These are phyloP conservation scores for Parnassius smintheus DNA, from an alignment of 2,888 invertebrate genomes.

Conservation along the genomic window DNA sequence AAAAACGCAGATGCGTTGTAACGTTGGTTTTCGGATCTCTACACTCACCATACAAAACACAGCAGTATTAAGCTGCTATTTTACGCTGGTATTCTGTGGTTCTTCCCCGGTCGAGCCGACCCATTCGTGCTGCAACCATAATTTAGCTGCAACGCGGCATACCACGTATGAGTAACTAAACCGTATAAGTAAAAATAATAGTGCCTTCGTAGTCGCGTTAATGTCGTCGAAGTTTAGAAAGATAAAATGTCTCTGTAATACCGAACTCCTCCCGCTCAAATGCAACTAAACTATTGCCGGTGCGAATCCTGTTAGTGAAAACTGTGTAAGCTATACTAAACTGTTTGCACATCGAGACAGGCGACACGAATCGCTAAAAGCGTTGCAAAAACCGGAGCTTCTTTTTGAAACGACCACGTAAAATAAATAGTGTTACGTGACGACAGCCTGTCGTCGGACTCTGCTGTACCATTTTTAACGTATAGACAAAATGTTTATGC, in stretches of 20 bases:
- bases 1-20: too few species aligned
- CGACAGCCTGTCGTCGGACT: slow-evolving; percentile 50
- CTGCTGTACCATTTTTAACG: background rate
- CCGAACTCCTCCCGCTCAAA: slow-evolving; percentile 18
- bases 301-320: slow-evolving; percentile 34
- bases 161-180: too few species aligned
- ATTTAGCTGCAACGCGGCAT: too few species aligned
- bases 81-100: too few species aligned
- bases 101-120: too few species aligned
- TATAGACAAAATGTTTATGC: background rate
- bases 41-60: too few species aligned
- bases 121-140: too few species aligned
- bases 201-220: too few species aligned
- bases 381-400: slow-evolving; percentile 48
- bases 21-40: too few species aligned
- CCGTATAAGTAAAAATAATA: too few species aligned
- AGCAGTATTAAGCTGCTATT: too few species aligned
- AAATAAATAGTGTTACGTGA: slow-evolving; percentile 76
- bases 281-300: slow-evolving; percentile 20
- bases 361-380: slow-evolving; percentile 57
- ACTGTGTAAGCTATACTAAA: slow-evolving; percentile 59
- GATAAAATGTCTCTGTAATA: background rate
- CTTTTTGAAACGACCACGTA: slow-evolving; percentile 49
- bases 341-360: slow-evolving; percentile 59
- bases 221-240: background rate